Evolutionary conservation across 2,888 invertebrate genomes (phyloP).

Genomic region (Ceramica pisi): DNA sequence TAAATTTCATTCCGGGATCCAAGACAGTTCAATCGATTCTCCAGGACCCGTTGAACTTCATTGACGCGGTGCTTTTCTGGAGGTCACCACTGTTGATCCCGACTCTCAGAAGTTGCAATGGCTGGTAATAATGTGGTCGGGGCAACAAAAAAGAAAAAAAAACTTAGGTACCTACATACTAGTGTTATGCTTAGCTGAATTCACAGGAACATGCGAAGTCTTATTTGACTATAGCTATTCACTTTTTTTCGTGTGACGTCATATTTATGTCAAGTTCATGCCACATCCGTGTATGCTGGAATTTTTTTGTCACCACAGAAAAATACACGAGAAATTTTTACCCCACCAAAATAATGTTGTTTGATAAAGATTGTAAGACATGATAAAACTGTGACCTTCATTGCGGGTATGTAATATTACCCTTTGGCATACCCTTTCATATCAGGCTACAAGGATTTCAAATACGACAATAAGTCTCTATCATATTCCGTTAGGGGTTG

Average conservation of each 20-base stretch:
- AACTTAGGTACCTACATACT: background rate
- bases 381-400: conserved; percentile 9
- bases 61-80: background rate
- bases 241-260: background rate
- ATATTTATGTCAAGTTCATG: background rate
- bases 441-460: conserved; percentile 37
- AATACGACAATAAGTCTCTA: conserved; percentile 45
- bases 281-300: background rate
- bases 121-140: background rate
- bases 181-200: background rate
- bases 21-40: background rate
- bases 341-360: background rate
- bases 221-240: background rate
- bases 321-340: background rate
- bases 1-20: background rate
- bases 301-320: background rate
- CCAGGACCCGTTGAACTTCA: background rate
- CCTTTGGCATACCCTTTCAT: conserved; percentile 5
- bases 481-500: conserved; percentile 46
- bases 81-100: background rate
- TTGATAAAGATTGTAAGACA: background rate
- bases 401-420: conserved; percentile 30
- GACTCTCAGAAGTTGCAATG: background rate
- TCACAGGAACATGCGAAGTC: background rate
- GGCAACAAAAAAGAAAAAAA: background rate